A percentile compares a stretch with the other conserved stretches of the same genome.
Conservation (phyloP, 2,113 vertebrate species). For the Neogale vison region DNA sequence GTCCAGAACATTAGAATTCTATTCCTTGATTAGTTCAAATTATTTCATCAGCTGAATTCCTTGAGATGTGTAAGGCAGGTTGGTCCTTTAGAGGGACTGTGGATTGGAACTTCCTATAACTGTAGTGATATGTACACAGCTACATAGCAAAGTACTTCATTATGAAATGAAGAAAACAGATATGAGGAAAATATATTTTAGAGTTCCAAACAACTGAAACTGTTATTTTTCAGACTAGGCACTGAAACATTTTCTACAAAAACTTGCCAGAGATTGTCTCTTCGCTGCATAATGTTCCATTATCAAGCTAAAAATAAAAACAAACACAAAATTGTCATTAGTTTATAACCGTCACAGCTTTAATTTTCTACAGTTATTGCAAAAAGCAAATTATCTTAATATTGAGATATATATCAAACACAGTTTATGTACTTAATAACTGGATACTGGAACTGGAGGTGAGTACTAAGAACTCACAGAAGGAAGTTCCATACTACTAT, state of each 20-base stretch:
- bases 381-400: slow-evolving; percentile 39
- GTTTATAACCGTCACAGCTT: background rate
- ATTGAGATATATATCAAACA: background rate
- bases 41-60: slow-evolving; percentile 78
- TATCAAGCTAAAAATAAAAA: slow-evolving; percentile 79
- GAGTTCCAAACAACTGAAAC: slow-evolving; percentile 89
- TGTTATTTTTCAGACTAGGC: slow-evolving; percentile 87
- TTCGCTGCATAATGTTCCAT: slow-evolving; percentile 81
- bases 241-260: slow-evolving; percentile 88
- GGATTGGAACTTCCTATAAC: slow-evolving; percentile 68
- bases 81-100: slow-evolving; percentile 79
- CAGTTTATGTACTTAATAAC: background rate
- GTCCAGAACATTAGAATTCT: slow-evolving; percentile 77
- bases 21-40: slow-evolving; percentile 82
- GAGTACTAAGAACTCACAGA: background rate
- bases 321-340: slow-evolving; percentile 32
- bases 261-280: slow-evolving; percentile 88
- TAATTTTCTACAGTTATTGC: background rate
- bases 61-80: slow-evolving; percentile 84
- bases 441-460: background rate
- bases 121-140: slow-evolving; percentile 66
- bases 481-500: background rate
- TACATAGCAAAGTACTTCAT: slow-evolving; percentile 77
- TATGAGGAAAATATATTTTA: slow-evolving; percentile 77
- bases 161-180: slow-evolving; percentile 83